Conservation (phyloP, 2,888 invertebrate species). For the Augochlorella aurata region DNA sequence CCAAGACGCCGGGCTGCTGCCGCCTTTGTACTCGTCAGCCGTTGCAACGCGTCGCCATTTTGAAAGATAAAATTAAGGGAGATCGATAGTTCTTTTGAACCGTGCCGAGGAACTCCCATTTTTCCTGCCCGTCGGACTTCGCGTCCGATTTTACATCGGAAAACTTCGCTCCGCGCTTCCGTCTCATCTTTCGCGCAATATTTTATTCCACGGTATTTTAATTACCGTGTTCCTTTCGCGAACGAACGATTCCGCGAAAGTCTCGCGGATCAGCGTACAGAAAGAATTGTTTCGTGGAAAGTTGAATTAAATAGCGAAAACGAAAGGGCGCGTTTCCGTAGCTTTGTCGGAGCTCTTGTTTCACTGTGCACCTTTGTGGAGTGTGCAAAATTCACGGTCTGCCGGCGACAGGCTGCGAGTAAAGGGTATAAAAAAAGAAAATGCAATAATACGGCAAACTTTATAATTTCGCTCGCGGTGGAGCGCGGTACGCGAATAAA, state of each 20-base stretch:
- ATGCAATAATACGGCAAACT: neutral
- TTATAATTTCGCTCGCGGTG: neutral
- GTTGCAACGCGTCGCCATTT: conserved; percentile 5
- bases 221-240: neutral
- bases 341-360: neutral
- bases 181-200: too few relatives aligned
- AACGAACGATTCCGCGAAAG: too few relatives aligned
- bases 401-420: neutral
- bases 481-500: neutral
- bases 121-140: neutral
- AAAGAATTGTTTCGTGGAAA: neutral
- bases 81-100: conserved; percentile 5
- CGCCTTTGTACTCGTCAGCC: neutral
- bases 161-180: too few relatives aligned
- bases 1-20: neutral
- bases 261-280: neutral
- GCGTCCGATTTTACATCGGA: neutral
- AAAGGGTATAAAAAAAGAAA: conserved; percentile 6
- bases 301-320: neutral
- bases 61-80: neutral
- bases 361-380: neutral
- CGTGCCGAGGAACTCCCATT: neutral
- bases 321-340: neutral
- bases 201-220: neutral
- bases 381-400: neutral